Base-by-base conservation (phyloP, 1,140 invertebrate genomes). In the Triops cancriformis region DNA sequence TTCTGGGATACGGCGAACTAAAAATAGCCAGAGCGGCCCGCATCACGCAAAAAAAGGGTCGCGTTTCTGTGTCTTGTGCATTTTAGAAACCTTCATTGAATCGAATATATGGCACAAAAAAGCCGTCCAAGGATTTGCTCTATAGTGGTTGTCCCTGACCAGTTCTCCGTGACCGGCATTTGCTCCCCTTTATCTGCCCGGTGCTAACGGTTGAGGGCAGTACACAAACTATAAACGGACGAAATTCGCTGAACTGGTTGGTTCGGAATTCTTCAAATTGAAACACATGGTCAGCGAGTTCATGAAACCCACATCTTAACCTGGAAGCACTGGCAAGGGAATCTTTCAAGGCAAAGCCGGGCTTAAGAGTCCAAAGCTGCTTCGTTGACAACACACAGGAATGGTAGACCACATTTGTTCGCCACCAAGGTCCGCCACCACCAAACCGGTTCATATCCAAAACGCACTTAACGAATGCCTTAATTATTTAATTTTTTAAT, bases 171-270 rank as follows among this genome's bases (percentile, higher is more conserved):
- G 51, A 64, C 51, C 51, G 23, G n/a, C 51, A 64, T 64, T 64
- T 64, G 9, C 51, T 64, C 51, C 23, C 23, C 23, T n/a, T 64
- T 64, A n/a, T 0, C 10, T 64, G 14, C 14, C 23, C 14, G 14
- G 18, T n/a, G n/a, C 51, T 64, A 64, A 64, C 51, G 51, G 51
- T 64, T n/a, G 51, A 64, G 51, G 51, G 23, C 51, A 64, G 51
- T 64, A 64, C 51, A 64, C 23, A 64, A 64, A 64, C 51, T 23
- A 64, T 5, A 64, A 64, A 23, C 4, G 14, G 51, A 18, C 23
- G 18, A 64, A 64, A 18, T 64, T 23, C n/a, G 7, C 10, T 64
- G 51, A 23, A 64, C 14, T 64, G 6, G 51, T 6, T 64, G 14
- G 23, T 18, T n/a, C 3, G 18, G 3, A n/a, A 18, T 64, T 23